These are phyloP conservation scores for Molorchus minor DNA, from an alignment of 2,888 invertebrate genomes.

Conservation along the genomic window DNA sequence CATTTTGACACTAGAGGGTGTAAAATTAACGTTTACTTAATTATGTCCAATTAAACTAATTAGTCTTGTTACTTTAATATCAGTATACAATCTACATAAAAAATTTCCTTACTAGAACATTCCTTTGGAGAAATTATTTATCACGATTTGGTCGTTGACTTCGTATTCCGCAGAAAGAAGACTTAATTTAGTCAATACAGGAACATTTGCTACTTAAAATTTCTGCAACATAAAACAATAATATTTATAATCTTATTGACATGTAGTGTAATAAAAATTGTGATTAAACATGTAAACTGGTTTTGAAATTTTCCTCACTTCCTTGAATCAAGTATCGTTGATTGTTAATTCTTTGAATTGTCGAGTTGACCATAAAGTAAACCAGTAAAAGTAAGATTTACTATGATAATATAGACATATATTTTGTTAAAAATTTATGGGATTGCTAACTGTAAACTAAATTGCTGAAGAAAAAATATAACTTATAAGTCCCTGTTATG, in stretches of 20 bases:
- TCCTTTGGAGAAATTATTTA: neutral
- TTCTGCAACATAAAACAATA: slow-evolving; percentile 21
- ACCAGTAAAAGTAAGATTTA: slow-evolving; percentile 24
- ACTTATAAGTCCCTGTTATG: neutral
- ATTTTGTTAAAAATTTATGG: slow-evolving; percentile 18
- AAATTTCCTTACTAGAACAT: slow-evolving; percentile 12
- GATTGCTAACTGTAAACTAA: slow-evolving; percentile 10
- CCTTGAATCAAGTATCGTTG: slow-evolving; percentile 10
- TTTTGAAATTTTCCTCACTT: slow-evolving; percentile 23
- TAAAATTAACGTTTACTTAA: too few relatives aligned
- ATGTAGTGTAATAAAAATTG: slow-evolving; percentile 22
- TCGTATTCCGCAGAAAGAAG: neutral
- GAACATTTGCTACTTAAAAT: slow-evolving; percentile 22
- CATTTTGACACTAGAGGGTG: too few relatives aligned
- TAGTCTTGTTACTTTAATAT: too few relatives aligned
- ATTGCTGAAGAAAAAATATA: neutral
- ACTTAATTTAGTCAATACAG: slow-evolving; percentile 17
- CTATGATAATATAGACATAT: slow-evolving; percentile 12
- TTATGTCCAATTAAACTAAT: too few relatives aligned
- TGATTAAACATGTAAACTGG: slow-evolving; percentile 29
- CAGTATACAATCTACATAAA: slow-evolving; percentile 1
- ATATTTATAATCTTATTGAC: slow-evolving; percentile 26
- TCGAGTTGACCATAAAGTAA: slow-evolving; percentile 18
- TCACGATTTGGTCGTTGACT: slow-evolving; percentile 20
- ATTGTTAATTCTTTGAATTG: slow-evolving; percentile 22